Evolutionary conservation across 2,888 invertebrate genomes (phyloP).

Genomic region (Lapara coniferarum): DNA sequence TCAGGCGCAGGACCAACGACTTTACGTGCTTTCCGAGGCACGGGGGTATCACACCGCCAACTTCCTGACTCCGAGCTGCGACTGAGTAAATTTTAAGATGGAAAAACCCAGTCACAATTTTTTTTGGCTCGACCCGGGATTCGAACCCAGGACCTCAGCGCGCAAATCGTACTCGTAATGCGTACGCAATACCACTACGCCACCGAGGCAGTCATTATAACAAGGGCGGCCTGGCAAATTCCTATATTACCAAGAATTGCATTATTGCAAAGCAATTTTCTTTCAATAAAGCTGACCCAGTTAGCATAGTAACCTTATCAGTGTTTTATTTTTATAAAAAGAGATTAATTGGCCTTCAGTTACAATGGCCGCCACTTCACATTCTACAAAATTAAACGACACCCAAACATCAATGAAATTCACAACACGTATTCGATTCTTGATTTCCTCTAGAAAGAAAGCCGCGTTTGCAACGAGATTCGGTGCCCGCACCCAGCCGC

Average conservation of each 20-base stretch:
- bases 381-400: constrained; percentile 55
- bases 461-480: constrained; percentile 68
- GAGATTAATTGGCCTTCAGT: constrained; percentile 29
- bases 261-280: constrained; percentile 17
- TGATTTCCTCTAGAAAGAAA: constrained; percentile 75
- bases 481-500: constrained; percentile 68
- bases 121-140: too few relatives aligned
- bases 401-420: constrained; percentile 61
- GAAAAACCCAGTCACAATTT: too few relatives aligned
- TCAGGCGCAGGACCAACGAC: too few relatives aligned
- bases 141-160: too few relatives aligned
- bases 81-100: too few relatives aligned
- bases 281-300: constrained; percentile 30
- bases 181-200: too few relatives aligned
- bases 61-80: too few relatives aligned
- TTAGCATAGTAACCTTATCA: background rate
- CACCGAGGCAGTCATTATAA: too few relatives aligned
- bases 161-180: too few relatives aligned
- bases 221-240: background rate
- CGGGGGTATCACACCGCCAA: too few relatives aligned
- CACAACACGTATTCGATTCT: constrained; percentile 76
- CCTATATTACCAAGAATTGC: constrained; percentile 5
- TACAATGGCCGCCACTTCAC: constrained; percentile 1
- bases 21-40: too few relatives aligned
- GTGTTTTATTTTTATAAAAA: constrained; percentile 6